Evolutionary conservation across 2,888 invertebrate species (phyloP).

Genomic region (Vesta saturnalis): DNA sequence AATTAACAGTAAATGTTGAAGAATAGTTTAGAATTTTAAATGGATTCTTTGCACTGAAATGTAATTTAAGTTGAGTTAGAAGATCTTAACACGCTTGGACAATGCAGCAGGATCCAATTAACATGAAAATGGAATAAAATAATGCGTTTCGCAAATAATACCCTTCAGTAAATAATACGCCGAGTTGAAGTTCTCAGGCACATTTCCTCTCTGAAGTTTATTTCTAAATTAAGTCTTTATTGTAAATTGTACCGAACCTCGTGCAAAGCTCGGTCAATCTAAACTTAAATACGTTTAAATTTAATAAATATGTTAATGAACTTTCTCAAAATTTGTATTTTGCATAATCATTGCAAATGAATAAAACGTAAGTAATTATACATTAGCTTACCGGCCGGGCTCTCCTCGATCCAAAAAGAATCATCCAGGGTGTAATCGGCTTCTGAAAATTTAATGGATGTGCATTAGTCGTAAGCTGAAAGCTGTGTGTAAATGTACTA

Average conservation of each 20-base stretch:
- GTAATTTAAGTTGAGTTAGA: conserved; percentile 46
- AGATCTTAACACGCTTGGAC: conserved; percentile 43
- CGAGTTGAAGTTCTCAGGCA: conserved; percentile 29
- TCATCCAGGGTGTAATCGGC: conserved; percentile 93
- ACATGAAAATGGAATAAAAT: conserved; percentile 53
- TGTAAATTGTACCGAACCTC: conserved; percentile 21
- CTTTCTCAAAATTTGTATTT: neutral
- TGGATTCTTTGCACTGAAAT: conserved; percentile 36
- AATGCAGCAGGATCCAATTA: conserved; percentile 51
- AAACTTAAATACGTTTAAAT: conserved; percentile 21
- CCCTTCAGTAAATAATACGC: conserved; percentile 36
- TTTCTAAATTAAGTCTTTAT: conserved; percentile 27
- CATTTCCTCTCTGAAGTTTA: conserved; percentile 28
- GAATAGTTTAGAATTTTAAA: conserved; percentile 25
- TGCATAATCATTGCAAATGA: conserved; percentile 13
- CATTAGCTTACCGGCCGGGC: conserved; percentile 82
- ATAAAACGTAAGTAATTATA: conserved; percentile 17
- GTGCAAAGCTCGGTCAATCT: conserved; percentile 20
- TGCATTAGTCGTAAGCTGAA: conserved; percentile 38
- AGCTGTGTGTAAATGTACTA: conserved; percentile 26
- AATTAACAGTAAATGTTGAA: conserved; percentile 26
- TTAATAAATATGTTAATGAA: conserved; percentile 33
- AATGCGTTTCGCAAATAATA: conserved; percentile 42
- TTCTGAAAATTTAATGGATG: conserved; percentile 73
- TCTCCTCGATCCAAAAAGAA: conserved; percentile 93